phyloP scores from a whole-genome alignment of 2,113 vertebrate genomes.

The Seriola quinqueradiata region DNA sequence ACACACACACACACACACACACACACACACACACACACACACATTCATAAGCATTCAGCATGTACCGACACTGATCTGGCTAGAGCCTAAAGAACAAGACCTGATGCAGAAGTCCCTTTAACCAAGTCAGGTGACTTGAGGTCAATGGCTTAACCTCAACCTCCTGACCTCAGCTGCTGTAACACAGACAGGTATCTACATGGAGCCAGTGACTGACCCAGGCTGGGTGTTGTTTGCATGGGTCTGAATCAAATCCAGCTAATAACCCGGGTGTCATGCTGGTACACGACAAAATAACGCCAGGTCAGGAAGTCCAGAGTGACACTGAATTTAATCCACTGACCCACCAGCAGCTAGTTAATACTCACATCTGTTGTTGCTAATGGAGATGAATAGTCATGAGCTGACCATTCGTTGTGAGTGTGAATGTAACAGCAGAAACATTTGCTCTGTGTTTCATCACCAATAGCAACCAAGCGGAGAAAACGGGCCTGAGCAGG shows the following conservation, averaged over 20 bases:
- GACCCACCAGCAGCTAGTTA: not conserved
- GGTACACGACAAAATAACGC: not conserved
- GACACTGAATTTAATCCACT: slow-evolving; percentile 30
- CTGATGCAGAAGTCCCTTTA: too few species aligned
- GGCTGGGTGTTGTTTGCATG: not conserved
- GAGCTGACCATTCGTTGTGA: not conserved
- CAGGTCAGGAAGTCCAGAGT: not conserved
- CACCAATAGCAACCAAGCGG: not conserved
- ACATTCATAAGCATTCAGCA: not conserved
- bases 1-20: not conserved
- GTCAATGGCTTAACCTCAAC: not conserved
- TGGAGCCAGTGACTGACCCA: not conserved
- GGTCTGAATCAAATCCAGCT: not conserved
- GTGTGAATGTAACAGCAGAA: too few species aligned
- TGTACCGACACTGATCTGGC: not conserved
- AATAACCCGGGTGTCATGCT: not conserved
- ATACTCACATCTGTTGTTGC: slow-evolving; percentile 12
- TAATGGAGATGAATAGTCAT: not conserved
- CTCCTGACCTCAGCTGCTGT: not conserved
- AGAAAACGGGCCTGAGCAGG: not conserved
- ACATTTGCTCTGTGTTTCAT: too few species aligned
- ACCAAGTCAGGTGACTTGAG: too few species aligned
- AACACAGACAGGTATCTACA: not conserved
- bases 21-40: not conserved
- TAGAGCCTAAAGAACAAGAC: not conserved